Evolutionary conservation across 2,797 vertebrate species (phyloP).

Genomic region (Stomatorhinus walkeri): DNA sequence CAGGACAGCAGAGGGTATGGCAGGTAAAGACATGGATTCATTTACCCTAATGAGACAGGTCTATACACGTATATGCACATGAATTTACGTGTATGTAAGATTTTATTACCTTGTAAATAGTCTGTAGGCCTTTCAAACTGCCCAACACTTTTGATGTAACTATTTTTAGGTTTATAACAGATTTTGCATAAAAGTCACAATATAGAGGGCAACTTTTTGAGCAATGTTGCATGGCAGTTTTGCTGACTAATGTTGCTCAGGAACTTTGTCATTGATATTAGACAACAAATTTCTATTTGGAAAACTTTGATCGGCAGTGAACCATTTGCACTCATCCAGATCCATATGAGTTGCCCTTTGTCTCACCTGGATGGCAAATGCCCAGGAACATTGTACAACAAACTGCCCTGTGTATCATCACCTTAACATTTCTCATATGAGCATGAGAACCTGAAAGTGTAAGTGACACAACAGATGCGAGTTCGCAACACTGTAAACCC

Average conservation of each 20-base stretch:
- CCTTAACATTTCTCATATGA: neutral
- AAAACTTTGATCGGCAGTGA: neutral
- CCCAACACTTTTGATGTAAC: neutral
- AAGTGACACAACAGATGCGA: neutral
- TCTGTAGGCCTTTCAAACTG: neutral
- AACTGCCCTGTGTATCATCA: neutral
- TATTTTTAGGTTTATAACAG: neutral
- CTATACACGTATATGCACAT: neutral
- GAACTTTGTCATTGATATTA: neutral
- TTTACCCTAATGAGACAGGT: neutral
- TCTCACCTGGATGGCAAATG: neutral
- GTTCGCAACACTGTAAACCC: neutral
- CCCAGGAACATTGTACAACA: neutral
- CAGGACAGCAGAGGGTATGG: neutral
- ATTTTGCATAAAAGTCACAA: neutral
- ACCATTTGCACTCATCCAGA: neutral
- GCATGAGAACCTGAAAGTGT: neutral
- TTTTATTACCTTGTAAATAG: neutral
- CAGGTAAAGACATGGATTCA: neutral
- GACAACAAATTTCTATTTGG: neutral
- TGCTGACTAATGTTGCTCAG: neutral
- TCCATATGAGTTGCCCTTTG: neutral
- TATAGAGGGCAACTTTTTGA: neutral
- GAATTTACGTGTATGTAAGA: neutral
- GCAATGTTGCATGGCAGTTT: neutral